These are phyloP conservation scores for Eutolmus rufibarbis DNA, from an alignment of 2,888 invertebrate species.

Conservation along the genomic window DNA sequence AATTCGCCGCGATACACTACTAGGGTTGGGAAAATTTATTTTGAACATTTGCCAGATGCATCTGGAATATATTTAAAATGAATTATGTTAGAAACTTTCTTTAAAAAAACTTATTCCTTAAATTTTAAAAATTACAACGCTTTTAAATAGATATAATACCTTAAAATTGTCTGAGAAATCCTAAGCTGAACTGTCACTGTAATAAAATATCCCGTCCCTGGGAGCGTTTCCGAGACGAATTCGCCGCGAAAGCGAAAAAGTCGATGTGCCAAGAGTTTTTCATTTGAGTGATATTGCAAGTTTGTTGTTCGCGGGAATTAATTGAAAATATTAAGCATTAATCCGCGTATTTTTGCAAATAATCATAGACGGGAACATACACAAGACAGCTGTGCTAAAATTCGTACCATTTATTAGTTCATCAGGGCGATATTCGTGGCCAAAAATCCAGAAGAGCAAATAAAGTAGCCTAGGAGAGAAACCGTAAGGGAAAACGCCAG, in stretches of 20 bases:
- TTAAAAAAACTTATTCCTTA: background rate
- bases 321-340: slow-evolving; percentile 32
- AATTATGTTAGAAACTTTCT: background rate
- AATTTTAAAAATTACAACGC: background rate
- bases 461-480: background rate
- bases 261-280: slow-evolving; percentile 43
- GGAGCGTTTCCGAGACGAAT: background rate
- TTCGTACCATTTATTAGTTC: background rate
- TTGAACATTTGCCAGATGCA: background rate
- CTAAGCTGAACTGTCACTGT: background rate
- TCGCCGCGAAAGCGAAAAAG: slow-evolving; percentile 25
- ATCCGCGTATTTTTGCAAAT: background rate
- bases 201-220: background rate
- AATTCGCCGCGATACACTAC: background rate
- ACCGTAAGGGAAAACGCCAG: background rate
- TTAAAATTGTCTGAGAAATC: background rate
- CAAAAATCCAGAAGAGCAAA: background rate
- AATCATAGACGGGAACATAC: background rate
- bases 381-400: background rate
- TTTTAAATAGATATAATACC: background rate
- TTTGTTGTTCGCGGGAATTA: slow-evolving; percentile 44
- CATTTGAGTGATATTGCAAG: slow-evolving; percentile 36
- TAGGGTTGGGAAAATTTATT: background rate
- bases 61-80: background rate
- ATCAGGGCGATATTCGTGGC: background rate